Percentiles rank a stretch among this genome's conserved stretches.
These are phyloP conservation scores for Aleiodes testaceus DNA, from an alignment of 2,888 invertebrate genomes.

Conservation along the genomic window DNA sequence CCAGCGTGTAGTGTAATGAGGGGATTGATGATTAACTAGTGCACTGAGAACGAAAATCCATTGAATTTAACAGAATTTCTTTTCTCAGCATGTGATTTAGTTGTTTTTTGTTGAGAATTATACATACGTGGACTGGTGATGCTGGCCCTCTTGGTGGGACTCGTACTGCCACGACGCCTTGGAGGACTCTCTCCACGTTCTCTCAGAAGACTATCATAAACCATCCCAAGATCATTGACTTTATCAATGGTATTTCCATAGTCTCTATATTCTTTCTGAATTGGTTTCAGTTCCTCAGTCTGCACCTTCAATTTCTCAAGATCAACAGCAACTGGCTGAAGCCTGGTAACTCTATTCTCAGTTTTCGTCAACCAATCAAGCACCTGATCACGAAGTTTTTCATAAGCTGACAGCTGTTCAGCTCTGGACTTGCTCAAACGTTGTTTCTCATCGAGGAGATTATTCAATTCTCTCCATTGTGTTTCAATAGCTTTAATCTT, in stretches of 20 bases:
- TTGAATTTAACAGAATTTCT: too few species aligned
- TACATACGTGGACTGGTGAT: constrained; percentile 77
- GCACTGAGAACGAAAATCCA: too few species aligned
- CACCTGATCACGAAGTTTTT: constrained; percentile 86
- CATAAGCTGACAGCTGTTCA: constrained; percentile 90
- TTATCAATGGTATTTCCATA: constrained; percentile 90
- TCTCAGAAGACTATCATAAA: constrained; percentile 87
- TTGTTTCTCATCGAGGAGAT: constrained; percentile 87
- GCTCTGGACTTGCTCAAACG: constrained; percentile 87
- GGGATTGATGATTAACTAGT: constrained; percentile 20
- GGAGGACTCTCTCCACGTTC: constrained; percentile 88
- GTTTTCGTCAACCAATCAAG: constrained; percentile 88
- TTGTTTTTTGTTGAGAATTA: constrained; percentile 12
- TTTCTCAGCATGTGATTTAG: too few species aligned
- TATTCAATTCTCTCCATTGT: constrained; percentile 91
- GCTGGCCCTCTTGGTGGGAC: constrained; percentile 86
- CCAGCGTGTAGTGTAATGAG: constrained; percentile 32
- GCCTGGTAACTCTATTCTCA: constrained; percentile 83
- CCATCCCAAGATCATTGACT: constrained; percentile 90
- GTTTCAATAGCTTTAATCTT: constrained; percentile 89
- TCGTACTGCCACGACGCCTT: constrained; percentile 82
- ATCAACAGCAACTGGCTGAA: constrained; percentile 92
- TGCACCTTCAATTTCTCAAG: constrained; percentile 88
- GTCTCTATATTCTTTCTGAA: constrained; percentile 91
- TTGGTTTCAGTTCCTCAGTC: constrained; percentile 87